Base-by-base conservation (phyloP, 2,888 invertebrate genomes). In the Phytoseiulus persimilis region DNA sequence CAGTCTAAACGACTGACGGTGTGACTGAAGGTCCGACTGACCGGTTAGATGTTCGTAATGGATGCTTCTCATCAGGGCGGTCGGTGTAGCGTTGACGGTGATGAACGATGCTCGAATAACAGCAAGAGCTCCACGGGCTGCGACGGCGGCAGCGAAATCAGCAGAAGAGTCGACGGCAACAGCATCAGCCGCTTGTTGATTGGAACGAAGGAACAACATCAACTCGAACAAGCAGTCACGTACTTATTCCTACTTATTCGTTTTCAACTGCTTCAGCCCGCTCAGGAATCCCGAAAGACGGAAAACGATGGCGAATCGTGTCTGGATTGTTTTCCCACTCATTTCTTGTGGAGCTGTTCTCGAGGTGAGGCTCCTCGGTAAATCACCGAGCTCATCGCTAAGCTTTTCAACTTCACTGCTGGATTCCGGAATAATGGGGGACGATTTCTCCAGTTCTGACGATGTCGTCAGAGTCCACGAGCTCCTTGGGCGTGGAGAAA, bases 11-110 rank as follows among this genome's bases (percentile, higher is more conserved):
- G 65, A 65, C 65, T 65, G 65, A 28, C 65, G 28, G 65, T 65
- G 65, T 65, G 65, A 65, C 65, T 65, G 65, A 65, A 65, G 28
- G 18, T 65, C 65, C 65, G 65, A 65, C 65, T 65, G 65, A 65
- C 65, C 65, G 65, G 65, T 28, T 65, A 65, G 65, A 65, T 65
- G 65, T 65, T 65, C 65, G 65, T 65, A 65, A 65, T 65, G 65
- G 65, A 65, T 65, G 65, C 65, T 65, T 65, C 65, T 65, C 65
- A 65, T 65, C 65, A 65, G 65, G 28, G 65, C 65, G 65, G 65
- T 65, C 65, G 65, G 65, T 65, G 65, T 65, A 65, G 65, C 65
- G 65, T 65, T 65, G 65, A 65, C 65, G 65, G 65, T 65, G 65
- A 65, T 65, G 65, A 65, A 65, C 65, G 65, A 65, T 28, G 65